Base-by-base conservation (phyloP, 2,113 vertebrate genomes). In the Anser cygnoides region DNA sequence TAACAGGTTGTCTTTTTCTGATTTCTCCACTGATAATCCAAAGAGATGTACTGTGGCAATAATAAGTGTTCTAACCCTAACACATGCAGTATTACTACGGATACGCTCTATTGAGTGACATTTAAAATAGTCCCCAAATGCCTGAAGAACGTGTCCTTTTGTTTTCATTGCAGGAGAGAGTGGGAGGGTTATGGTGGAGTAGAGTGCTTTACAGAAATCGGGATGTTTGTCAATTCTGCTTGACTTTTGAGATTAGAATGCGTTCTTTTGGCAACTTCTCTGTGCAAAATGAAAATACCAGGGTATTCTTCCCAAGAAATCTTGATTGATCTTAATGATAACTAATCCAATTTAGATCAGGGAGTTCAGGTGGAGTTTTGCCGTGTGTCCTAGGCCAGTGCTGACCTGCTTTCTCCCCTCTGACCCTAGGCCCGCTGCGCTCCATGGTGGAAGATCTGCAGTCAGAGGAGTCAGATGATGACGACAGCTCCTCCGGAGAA, bases 381-480 rank as follows among this genome's bases (percentile, higher is more conserved):
- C 71, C 17, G 0, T 0, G 0, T 77, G 44, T 44, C 22, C 50
- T 22, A 2, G 68, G 6, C 18, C 25, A 26, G 23, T 58, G 39
- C 3, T 89, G 39, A 93, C 3, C 5, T 43, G 2, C 67, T 49
- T 39, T 43, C 6, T 68, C 11, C 22, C 5, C 1, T 8, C 13
- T 70, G 39, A 3, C 21, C 39, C 49, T 73, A 99, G 99, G 99
- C 9, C 99, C 99, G 0, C 97, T 99, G 73, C 98, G 99, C 79
- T 99, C 99, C 49, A 99, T 99, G 99, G 99, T 99, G 95, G 99
- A 99, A 89, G 98, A 99, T 90, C 98, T 99, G 92, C 99, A 99
- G 97, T 99, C 99, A 0, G 99, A 99, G 63, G 99, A 99, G 92
- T 99, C 99, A 0, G 99, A 99, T 1, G 99, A 99, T 18, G 99